Conservation (phyloP, 1,140 invertebrate genomes). For the Littorina saxatilis region DNA sequence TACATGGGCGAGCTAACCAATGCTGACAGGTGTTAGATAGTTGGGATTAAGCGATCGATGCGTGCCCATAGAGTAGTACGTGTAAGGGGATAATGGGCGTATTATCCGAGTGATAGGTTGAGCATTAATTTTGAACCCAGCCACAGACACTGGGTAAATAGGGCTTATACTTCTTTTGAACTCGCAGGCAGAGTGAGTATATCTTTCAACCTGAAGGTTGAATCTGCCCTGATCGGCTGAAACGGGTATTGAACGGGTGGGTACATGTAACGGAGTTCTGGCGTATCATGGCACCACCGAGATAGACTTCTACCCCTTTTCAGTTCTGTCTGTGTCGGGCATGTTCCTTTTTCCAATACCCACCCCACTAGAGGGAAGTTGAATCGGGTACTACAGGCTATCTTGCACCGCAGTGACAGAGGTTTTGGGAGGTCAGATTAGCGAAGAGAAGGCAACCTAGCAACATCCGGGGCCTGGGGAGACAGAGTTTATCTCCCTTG, state of each 20-base stretch:
- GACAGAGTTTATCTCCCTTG: constrained; percentile 39
- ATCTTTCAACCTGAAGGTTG: neutral
- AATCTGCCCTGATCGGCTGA: neutral
- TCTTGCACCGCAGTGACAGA: neutral
- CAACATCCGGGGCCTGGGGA: constrained; percentile 18
- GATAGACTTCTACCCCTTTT: neutral
- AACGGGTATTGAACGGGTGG: neutral
- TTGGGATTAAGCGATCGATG: constrained; percentile 2
- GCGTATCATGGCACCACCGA: constrained; percentile 15
- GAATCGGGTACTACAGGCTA: constrained; percentile 14
- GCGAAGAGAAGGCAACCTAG: constrained; percentile 17
- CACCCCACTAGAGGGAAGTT: too few relatives aligned
- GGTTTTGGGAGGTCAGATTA: constrained; percentile 10
- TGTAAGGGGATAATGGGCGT: neutral
- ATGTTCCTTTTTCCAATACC: too few relatives aligned
- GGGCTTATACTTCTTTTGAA: constrained; percentile 5
- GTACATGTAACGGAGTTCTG: neutral
- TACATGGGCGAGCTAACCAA: constrained; percentile 5
- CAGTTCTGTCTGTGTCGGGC: neutral
- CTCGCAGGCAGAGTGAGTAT: neutral
- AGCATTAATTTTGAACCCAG: constrained; percentile 20
- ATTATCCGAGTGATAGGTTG: constrained; percentile 13
- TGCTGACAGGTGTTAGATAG: constrained; percentile 22
- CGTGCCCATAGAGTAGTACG: neutral
- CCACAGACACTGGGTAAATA: neutral